Percentiles rank a stretch among this genome's conserved stretches.
phyloP scores from a whole-genome alignment of 2,797 vertebrate species.

The Fundulus diaphanus region DNA sequence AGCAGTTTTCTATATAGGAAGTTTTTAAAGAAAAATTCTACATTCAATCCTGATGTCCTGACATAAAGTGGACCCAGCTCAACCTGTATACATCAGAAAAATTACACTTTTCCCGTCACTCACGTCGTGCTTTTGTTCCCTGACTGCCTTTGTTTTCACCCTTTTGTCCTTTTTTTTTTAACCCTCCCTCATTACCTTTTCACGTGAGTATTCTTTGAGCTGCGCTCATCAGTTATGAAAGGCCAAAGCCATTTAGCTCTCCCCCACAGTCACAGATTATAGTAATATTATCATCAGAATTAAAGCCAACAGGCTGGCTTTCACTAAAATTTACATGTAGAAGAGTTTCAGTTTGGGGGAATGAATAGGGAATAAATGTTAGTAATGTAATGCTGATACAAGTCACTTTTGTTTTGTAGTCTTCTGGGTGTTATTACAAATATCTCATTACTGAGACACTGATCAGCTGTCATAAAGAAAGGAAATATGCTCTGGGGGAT shows the following conservation, averaged over 20 bases:
- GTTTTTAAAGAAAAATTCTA: background rate
- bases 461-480: slow-evolving; percentile 1
- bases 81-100: background rate
- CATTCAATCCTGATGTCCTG: background rate
- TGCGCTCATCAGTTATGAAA: slow-evolving; percentile 33
- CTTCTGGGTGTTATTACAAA: background rate
- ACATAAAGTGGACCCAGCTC: background rate
- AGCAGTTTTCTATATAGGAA: background rate
- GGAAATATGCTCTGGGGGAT: background rate
- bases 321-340: slow-evolving; percentile 14
- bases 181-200: slow-evolving; percentile 36
- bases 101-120: background rate
- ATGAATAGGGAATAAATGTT: background rate
- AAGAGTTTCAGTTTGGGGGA: background rate
- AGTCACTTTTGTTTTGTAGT: slow-evolving; percentile 9
- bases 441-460: background rate
- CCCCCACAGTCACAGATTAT: slow-evolving; percentile 11
- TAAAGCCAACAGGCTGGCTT: background rate
- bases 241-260: slow-evolving; percentile 8
- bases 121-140: slow-evolving; percentile 8
- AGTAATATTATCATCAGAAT: slow-evolving; percentile 31
- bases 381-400: background rate
- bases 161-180: slow-evolving; percentile 13
- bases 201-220: slow-evolving; percentile 26
- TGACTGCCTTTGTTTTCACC: slow-evolving; percentile 23